Percentiles rank a stretch among this genome's conserved stretches.
These are phyloP conservation scores for Heliconius hortense DNA, from an alignment of 2,888 invertebrate species.

Conservation along the genomic window DNA sequence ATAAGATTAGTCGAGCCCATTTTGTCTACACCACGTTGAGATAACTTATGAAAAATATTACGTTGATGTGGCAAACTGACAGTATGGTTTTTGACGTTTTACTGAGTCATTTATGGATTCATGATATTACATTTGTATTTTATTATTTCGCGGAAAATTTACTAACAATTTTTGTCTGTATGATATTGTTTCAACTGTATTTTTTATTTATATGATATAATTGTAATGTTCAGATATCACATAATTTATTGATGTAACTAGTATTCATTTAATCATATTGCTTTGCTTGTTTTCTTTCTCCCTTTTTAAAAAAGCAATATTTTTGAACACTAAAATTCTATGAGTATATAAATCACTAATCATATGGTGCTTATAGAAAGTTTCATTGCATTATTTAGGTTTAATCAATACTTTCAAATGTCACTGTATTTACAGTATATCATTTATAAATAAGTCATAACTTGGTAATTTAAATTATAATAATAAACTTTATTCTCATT, in stretches of 20 bases:
- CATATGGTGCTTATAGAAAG: neutral
- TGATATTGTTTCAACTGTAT: neutral
- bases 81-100: conserved; percentile 74
- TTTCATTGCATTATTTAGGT: neutral
- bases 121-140: conserved; percentile 40
- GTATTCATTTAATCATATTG: neutral
- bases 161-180: conserved; percentile 4
- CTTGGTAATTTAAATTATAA: neutral
- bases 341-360: neutral
- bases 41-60: conserved; percentile 35
- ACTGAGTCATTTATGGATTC: conserved; percentile 70
- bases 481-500: neutral
- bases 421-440: neutral
- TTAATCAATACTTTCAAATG: neutral
- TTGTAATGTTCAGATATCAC: neutral
- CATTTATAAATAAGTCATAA: neutral
- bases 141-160: conserved; percentile 47
- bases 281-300: neutral
- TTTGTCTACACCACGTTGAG: conserved; percentile 10
- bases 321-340: neutral
- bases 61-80: conserved; percentile 80
- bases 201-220: neutral
- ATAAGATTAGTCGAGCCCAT: conserved; percentile 30
- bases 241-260: neutral
- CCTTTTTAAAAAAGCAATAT: neutral